Conservation (phyloP, 2,888 invertebrate species). For the Darwinula stevensoni region DNA sequence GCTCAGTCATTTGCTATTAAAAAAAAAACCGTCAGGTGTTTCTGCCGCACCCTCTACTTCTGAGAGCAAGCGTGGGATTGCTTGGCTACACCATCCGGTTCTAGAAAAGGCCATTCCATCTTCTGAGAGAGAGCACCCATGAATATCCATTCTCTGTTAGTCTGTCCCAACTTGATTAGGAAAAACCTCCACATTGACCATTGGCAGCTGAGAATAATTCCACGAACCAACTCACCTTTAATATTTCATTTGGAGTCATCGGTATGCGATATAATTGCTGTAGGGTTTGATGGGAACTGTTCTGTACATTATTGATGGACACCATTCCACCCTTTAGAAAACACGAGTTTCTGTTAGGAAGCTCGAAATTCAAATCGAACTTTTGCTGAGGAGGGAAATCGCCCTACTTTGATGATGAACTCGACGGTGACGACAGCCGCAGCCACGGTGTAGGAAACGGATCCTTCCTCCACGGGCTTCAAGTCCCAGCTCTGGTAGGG, state of each 20-base stretch:
- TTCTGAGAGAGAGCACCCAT: too few relatives aligned
- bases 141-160: too few relatives aligned
- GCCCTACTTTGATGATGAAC: not conserved
- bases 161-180: too few relatives aligned
- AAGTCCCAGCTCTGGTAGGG: slow-evolving; percentile 67
- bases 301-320: not conserved
- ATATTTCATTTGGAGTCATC: not conserved
- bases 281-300: not conserved
- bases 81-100: too few relatives aligned
- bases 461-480: slow-evolving; percentile 20
- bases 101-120: too few relatives aligned
- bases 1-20: too few relatives aligned
- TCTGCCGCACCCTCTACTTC: too few relatives aligned
- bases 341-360: not conserved
- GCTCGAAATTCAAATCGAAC: not conserved
- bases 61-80: too few relatives aligned
- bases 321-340: not conserved
- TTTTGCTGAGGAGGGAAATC: not conserved
- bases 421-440: not conserved
- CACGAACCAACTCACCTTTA: not conserved
- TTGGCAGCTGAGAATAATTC: too few relatives aligned
- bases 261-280: not conserved
- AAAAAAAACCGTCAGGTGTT: too few relatives aligned
- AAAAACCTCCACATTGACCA: too few relatives aligned
- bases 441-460: not conserved